Evolutionary conservation across 2,888 invertebrate species (phyloP).

Genomic region (Cryptophagus acutangulus): DNA sequence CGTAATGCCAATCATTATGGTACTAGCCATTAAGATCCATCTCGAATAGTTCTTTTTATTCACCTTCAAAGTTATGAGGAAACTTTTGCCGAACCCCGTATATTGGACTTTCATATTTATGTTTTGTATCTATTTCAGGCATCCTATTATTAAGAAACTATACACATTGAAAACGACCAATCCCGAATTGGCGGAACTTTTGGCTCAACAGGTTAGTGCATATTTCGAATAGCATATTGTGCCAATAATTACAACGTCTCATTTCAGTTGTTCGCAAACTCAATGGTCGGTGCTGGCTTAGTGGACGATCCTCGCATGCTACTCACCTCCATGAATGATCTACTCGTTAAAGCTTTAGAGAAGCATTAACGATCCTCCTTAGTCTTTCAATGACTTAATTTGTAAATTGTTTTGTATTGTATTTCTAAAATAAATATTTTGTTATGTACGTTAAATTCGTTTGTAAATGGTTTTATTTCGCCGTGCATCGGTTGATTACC

Average conservation of each 20-base stretch:
- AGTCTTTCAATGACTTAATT: no score
- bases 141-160: conserved; percentile 86
- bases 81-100: not conserved
- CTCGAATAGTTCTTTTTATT: no score
- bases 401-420: no score
- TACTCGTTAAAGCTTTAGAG: conserved; percentile 74
- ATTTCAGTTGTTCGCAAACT: conserved; percentile 79
- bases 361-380: conserved; percentile 49
- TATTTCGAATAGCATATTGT: not conserved
- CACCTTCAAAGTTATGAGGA: not conserved
- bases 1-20: no score
- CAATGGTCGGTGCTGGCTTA: conserved; percentile 92
- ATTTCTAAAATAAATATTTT: no score
- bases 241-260: no score
- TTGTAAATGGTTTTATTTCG: no score
- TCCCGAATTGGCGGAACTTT: conserved; percentile 74
- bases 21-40: conserved; percentile 3
- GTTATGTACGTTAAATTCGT: no score
- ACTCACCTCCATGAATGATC: conserved; percentile 79
- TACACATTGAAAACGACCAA: conserved; percentile 68
- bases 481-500: no score
- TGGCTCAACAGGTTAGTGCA: conserved; percentile 70
- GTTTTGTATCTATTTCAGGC: conserved; percentile 51
- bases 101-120: conserved; percentile 3
- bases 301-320: conserved; percentile 86